Evolutionary conservation across 2,113 vertebrate species (phyloP).

Genomic region (Deroptyus accipitrinus): DNA sequence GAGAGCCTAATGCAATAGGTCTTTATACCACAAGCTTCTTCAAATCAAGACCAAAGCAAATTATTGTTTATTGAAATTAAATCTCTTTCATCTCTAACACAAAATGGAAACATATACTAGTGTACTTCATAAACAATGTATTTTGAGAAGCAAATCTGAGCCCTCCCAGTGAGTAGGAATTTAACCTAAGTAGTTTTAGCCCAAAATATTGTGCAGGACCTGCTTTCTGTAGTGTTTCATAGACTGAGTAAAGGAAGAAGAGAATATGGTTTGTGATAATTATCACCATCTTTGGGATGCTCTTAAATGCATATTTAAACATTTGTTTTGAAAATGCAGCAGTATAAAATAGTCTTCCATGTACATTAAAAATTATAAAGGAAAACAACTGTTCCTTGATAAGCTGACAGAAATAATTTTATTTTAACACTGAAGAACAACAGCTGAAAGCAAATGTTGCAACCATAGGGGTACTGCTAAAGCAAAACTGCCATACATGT

Average conservation of each 20-base stretch:
- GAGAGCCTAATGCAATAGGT: not conserved
- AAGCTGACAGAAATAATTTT: slow-evolving; percentile 1
- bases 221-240: not conserved
- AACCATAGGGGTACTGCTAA: not conserved
- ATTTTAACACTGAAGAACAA: not conserved
- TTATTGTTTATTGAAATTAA: not conserved
- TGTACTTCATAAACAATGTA: not conserved
- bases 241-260: not conserved
- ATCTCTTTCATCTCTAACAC: not conserved
- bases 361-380: not conserved
- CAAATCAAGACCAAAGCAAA: not conserved
- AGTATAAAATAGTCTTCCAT: not conserved
- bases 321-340: not conserved
- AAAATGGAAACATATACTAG: not conserved
- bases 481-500: not conserved
- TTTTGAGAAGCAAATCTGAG: not conserved
- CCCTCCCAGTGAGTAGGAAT: not conserved
- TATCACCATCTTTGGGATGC: not conserved
- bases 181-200: not conserved
- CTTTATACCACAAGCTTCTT: not conserved
- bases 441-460: not conserved
- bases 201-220: not conserved
- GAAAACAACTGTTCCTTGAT: not conserved
- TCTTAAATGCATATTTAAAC: not conserved
- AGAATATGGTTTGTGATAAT: not conserved